phyloP scores from a whole-genome alignment of 2,888 invertebrate species.

The Blastobasis lacticolella region DNA sequence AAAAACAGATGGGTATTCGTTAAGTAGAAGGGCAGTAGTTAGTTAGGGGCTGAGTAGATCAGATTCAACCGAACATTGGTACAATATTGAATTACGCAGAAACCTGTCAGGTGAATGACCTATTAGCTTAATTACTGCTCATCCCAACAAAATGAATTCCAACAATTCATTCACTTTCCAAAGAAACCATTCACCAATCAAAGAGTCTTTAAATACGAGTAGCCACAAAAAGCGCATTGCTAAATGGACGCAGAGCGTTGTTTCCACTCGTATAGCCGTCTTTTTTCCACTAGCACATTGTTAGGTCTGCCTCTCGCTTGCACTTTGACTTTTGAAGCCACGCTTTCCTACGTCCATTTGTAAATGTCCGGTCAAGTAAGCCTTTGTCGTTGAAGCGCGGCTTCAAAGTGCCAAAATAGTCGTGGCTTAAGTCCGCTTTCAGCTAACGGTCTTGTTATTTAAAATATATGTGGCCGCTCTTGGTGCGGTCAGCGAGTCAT shows the following conservation, averaged over 20 bases:
- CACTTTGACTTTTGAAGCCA: background rate
- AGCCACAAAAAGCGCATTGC: background rate
- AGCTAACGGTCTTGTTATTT: conserved; percentile 24
- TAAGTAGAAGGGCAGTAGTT: no score
- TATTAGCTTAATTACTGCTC: no score
- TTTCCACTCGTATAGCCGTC: background rate
- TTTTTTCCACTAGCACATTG: background rate
- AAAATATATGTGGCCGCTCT: conserved; percentile 14
- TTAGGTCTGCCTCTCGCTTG: background rate
- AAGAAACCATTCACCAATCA: background rate
- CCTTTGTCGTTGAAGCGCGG: background rate
- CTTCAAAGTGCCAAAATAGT: background rate
- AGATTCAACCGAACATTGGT: no score
- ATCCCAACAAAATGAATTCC: no score
- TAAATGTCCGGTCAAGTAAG: background rate
- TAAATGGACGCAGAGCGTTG: background rate
- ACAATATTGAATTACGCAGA: no score
- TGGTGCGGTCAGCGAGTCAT: no score
- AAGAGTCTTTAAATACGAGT: background rate
- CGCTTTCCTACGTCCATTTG: background rate
- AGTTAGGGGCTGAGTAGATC: no score
- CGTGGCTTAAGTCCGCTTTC: conserved; percentile 7
- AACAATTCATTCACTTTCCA: background rate
- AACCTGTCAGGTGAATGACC: no score
- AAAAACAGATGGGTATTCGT: no score